Base-by-base conservation (phyloP, 2,888 invertebrate species). In the Danaus chrysippus region DNA sequence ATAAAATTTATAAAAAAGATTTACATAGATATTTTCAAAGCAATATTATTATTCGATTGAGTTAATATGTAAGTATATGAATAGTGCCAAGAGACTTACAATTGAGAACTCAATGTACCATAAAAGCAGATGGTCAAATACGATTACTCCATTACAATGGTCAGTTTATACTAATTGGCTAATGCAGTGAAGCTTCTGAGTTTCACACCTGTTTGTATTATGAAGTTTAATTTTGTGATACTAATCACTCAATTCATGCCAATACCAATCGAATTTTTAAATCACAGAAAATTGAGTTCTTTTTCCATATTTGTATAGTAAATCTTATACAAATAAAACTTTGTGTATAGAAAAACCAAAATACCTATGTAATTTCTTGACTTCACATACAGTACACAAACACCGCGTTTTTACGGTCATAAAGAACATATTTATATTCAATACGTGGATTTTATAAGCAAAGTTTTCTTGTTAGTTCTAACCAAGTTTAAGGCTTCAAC, bases 391-490 rank as follows among this genome's bases (percentile, higher is more conserved):
- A 58, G 44, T 46, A 44, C 57, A 44, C 57, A 64, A 59, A 46
- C 57, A 59, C 43, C 54, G 64, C 61, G 63, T 65, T 68, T 69
- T 71, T 70, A 71, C 69, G 68, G 64, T 59, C 68, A 64, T 71
- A 70, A 71, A 69, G 70, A 69, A 67, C 71, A 67, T 69, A 70
- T 72, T 72, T 71, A 74, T 72, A 72, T 74, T 74, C 71, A 73
- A 73, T 74, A 74, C 69, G 67, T 64, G 68, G 67, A 70, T 71
- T 72, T 74, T 72, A 73, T 73, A 71, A 69, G 69, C 61, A 71
- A 74, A 73, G 65, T 74, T 74, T 74, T 74, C 73, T 74, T 72
- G 70, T 74, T 72, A 73, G 69, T 69, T 70, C 61, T 56, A 23
- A 55, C 60, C 56, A 56, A 66, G 64, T 70, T 65, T 65, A 68